phyloP scores from a whole-genome alignment of 2,113 vertebrate genomes.

The Antidorcas marsupialis region DNA sequence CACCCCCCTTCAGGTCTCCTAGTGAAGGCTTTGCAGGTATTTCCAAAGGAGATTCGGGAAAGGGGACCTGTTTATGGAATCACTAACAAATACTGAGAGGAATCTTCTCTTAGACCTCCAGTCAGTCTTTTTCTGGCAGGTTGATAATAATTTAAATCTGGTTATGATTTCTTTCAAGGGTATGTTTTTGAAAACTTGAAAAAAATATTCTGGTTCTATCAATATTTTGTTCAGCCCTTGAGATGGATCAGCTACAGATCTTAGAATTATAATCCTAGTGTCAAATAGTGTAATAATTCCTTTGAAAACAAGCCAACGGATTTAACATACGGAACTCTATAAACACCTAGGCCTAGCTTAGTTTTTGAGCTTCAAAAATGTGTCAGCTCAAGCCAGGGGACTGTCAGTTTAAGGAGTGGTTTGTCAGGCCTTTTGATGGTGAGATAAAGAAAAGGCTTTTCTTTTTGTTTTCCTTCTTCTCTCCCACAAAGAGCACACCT shows the following conservation, averaged over 20 bases:
- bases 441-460: slow-evolving; percentile 43
- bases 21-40: neutral
- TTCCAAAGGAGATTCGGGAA: neutral
- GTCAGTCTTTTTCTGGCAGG: neutral
- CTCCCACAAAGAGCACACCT: slow-evolving; percentile 50
- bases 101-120: neutral
- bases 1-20: neutral
- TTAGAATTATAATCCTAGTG: neutral
- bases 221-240: slow-evolving; percentile 3
- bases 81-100: neutral
- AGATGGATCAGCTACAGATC: neutral
- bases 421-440: neutral
- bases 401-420: neutral
- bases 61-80: slow-evolving; percentile 6
- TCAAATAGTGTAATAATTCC: neutral
- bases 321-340: neutral
- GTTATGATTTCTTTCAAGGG: slow-evolving; percentile 25
- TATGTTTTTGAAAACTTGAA: neutral
- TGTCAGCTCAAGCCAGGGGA: neutral
- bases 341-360: neutral
- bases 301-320: slow-evolving; percentile 22
- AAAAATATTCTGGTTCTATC: neutral
- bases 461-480: neutral
- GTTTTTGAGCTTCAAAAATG: slow-evolving; percentile 30
- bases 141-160: slow-evolving; percentile 14